These are phyloP conservation scores for Clarias laeviceps DNA, from an alignment of 2,797 vertebrate genomes.

Conservation along the genomic window DNA sequence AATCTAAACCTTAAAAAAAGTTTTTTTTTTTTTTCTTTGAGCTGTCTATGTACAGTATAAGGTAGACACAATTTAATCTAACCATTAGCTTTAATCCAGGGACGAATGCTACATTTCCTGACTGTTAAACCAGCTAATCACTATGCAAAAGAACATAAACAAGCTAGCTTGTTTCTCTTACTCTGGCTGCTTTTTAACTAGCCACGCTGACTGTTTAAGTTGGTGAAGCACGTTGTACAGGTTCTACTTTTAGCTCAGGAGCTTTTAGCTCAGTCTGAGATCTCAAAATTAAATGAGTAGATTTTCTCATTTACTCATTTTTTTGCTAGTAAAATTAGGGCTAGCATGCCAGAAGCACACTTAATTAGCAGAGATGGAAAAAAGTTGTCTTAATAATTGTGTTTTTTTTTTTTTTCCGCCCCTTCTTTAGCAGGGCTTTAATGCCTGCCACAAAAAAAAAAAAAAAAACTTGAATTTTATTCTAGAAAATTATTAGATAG, in stretches of 20 bases:
- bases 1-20: too few relatives aligned
- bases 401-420: background rate
- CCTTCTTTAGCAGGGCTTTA: background rate
- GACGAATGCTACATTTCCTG: background rate
- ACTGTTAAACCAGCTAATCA: background rate
- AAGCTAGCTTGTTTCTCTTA: background rate
- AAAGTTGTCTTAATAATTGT: background rate
- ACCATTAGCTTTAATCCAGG: background rate
- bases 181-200: background rate
- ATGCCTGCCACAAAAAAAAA: background rate
- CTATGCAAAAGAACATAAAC: background rate
- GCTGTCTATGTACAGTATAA: background rate
- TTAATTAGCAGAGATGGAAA: slow-evolving; percentile 10
- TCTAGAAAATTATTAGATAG: background rate
- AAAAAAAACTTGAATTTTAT: background rate
- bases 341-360: background rate
- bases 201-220: background rate
- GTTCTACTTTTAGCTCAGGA: background rate
- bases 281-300: background rate
- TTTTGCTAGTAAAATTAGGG: background rate
- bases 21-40: background rate
- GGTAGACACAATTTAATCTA: background rate
- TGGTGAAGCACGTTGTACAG: background rate
- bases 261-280: background rate
- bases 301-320: too few relatives aligned